A percentile compares a stretch with the other conserved stretches of the same genome.
These are phyloP conservation scores for Rhabdornis inornatus DNA, from an alignment of 2,113 vertebrate genomes.

Conservation along the genomic window DNA sequence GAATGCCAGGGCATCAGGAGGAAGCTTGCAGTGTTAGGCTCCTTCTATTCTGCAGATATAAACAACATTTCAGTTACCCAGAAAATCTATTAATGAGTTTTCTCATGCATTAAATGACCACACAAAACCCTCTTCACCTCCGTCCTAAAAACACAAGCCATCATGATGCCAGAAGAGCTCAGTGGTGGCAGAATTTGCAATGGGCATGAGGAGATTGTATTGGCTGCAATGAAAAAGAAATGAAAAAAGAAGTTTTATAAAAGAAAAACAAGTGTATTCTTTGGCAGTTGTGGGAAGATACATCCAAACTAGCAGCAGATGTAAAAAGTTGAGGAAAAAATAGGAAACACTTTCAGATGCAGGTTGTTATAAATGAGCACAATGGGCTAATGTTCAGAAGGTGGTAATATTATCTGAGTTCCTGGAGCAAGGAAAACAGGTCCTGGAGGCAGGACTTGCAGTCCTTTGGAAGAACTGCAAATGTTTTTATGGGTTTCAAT, in stretches of 20 bases:
- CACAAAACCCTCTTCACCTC: slow-evolving; percentile 42
- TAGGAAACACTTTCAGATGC: neutral
- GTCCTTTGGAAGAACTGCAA: neutral
- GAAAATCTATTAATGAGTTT: slow-evolving; percentile 55
- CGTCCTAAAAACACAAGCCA: slow-evolving; percentile 19
- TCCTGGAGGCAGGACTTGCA: neutral
- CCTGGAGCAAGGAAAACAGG: neutral
- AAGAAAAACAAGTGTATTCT: neutral
- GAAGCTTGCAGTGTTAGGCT: neutral
- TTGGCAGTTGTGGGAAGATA: neutral
- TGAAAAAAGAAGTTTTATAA: neutral
- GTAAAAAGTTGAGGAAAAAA: neutral
- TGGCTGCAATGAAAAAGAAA: neutral
- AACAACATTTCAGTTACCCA: slow-evolving; percentile 40
- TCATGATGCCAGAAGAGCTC: neutral
- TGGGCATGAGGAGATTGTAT: neutral
- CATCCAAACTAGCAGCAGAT: neutral
- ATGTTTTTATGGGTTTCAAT: neutral
- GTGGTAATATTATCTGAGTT: neutral
- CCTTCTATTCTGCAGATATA: slow-evolving; percentile 15
- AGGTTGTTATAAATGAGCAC: too few species aligned
- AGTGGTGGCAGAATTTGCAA: neutral
- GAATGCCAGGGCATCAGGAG: slow-evolving; percentile 17
- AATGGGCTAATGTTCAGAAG: neutral
- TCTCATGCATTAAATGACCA: slow-evolving; percentile 61